A percentile compares a stretch with the other conserved stretches of the same genome.
These are phyloP conservation scores for Eubasilissa splendida DNA, from an alignment of 2,888 invertebrate genomes.

Conservation along the genomic window DNA sequence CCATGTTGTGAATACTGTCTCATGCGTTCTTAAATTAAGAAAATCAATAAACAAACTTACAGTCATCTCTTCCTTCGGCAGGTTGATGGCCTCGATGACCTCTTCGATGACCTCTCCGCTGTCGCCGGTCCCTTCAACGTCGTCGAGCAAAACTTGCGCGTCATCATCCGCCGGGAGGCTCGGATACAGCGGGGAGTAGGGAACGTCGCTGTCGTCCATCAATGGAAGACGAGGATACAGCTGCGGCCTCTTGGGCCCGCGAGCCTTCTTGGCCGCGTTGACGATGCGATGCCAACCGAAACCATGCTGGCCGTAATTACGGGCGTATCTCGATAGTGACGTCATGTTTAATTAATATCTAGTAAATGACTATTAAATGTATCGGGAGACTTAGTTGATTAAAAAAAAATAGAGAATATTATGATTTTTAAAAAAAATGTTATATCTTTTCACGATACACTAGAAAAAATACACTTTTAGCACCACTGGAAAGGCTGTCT, in stretches of 20 bases:
- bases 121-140: slow-evolving; percentile 60
- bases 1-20: too few relatives aligned
- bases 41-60: slow-evolving; percentile 63
- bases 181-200: slow-evolving; percentile 66
- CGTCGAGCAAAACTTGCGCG: slow-evolving; percentile 67
- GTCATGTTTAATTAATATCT: slow-evolving; percentile 39
- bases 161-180: slow-evolving; percentile 69
- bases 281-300: slow-evolving; percentile 55
- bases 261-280: slow-evolving; percentile 48
- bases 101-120: slow-evolving; percentile 66
- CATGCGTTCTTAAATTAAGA: neutral
- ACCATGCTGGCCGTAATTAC: slow-evolving; percentile 55
- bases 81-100: slow-evolving; percentile 66
- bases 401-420: neutral
- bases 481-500: too few relatives aligned
- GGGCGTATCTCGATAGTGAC: slow-evolving; percentile 47
- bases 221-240: slow-evolving; percentile 67
- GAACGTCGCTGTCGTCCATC: slow-evolving; percentile 65
- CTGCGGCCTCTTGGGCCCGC: slow-evolving; percentile 56
- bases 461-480: neutral
- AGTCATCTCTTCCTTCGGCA: slow-evolving; percentile 63
- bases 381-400: neutral
- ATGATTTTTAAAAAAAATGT: neutral
- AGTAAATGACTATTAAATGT: neutral
- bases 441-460: neutral